Evolutionary conservation across 2,113 vertebrate genomes (phyloP).

Genomic region (Garra rufa): DNA sequence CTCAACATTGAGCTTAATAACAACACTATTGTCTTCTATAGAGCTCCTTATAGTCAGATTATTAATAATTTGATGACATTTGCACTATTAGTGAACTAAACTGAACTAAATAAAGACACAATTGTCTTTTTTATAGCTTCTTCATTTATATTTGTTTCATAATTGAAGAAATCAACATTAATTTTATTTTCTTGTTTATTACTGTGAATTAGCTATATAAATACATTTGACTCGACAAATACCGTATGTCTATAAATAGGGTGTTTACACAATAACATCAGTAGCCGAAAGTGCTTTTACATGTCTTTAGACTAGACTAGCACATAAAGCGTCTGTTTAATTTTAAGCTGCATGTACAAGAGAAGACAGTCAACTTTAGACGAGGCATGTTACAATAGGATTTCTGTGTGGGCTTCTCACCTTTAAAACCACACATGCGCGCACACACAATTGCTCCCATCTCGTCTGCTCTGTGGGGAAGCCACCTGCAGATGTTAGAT

Average conservation of each 20-base stretch:
- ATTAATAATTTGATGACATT: background rate
- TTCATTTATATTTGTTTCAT: background rate
- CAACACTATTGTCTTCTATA: background rate
- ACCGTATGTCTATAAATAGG: background rate
- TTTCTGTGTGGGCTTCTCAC: conserved; percentile 40
- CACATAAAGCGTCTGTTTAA: background rate
- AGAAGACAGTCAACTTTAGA: conserved; percentile 1
- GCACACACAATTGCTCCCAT: conserved; percentile 45
- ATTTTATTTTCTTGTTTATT: background rate
- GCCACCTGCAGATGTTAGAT: conserved; percentile 68
- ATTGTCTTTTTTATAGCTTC: background rate
- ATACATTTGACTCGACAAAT: background rate
- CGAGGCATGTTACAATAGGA: conserved; percentile 22
- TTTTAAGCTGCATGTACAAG: background rate
- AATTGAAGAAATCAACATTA: too few species aligned
- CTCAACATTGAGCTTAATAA: background rate
- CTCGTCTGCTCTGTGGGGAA: conserved; percentile 51
- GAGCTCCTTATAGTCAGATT: background rate
- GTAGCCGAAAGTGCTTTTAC: background rate
- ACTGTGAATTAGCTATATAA: background rate
- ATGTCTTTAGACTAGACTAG: background rate
- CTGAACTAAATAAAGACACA: background rate
- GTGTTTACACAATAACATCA: background rate
- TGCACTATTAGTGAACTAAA: background rate
- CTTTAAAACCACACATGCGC: conserved; percentile 47